Evolutionary conservation across 2,888 invertebrate species (phyloP).

Genomic region (Lymantria monacha): DNA sequence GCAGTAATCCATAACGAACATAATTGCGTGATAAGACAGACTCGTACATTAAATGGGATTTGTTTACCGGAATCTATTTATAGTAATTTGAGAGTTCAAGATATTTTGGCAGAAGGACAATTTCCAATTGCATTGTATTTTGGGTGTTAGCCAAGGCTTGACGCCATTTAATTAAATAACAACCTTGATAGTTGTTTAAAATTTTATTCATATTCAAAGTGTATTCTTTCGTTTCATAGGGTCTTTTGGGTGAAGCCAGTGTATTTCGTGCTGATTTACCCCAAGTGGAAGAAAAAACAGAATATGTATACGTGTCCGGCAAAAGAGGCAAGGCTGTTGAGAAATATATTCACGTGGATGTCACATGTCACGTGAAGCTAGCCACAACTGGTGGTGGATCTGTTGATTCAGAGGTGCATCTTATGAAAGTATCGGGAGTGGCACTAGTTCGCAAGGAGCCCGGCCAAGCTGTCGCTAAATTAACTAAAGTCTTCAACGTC

Average conservation of each 20-base stretch:
- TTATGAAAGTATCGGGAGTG: conserved; percentile 86
- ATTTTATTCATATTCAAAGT: conserved; percentile 23
- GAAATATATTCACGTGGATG: conserved; percentile 86
- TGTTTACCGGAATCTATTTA: conserved; percentile 39
- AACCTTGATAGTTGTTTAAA: conserved; percentile 40
- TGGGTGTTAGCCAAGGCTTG: conserved; percentile 43
- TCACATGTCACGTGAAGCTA: conserved; percentile 85
- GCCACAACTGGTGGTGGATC: conserved; percentile 82
- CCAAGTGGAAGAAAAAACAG: conserved; percentile 85
- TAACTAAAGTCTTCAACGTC: conserved; percentile 84
- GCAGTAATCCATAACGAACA: conserved; percentile 31
- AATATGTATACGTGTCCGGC: conserved; percentile 79
- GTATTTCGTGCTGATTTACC: conserved; percentile 87
- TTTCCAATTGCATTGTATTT: conserved; percentile 43
- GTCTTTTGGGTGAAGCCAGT: conserved; percentile 83
- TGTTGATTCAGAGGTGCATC: conserved; percentile 81
- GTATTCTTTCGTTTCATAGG: conserved; percentile 50
- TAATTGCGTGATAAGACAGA: conserved; percentile 5
- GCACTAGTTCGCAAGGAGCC: conserved; percentile 85
- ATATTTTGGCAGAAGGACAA: conserved; percentile 46
- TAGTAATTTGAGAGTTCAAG: conserved; percentile 41
- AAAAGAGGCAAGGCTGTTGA: conserved; percentile 76
- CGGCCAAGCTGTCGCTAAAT: conserved; percentile 74
- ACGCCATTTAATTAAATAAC: conserved; percentile 19
- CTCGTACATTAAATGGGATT: conserved; percentile 18